Evolutionary conservation across 2,888 invertebrate species (phyloP).

Genomic region (Parochlus steinenii): DNA sequence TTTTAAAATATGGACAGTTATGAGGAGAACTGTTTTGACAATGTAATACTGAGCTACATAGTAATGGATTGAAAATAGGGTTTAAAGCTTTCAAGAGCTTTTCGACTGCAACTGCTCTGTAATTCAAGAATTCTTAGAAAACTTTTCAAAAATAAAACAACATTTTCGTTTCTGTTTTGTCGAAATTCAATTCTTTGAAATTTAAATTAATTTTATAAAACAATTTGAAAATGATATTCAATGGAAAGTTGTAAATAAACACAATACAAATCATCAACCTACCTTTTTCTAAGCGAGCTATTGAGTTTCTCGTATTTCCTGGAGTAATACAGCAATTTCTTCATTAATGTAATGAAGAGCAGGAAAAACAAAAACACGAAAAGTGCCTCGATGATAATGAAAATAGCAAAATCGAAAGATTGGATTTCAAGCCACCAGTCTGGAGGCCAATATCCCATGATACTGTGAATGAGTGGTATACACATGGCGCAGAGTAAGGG

Average conservation of each 20-base stretch:
- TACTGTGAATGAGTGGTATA: slow-evolving; percentile 29
- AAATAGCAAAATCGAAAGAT: slow-evolving; percentile 44
- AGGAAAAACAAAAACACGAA: slow-evolving; percentile 50
- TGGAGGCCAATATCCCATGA: slow-evolving; percentile 29
- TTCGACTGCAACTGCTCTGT: too few species aligned
- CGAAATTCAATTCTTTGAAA: too few species aligned
- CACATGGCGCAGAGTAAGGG: slow-evolving; percentile 29
- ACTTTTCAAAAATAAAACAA: too few species aligned
- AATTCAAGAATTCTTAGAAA: too few species aligned
- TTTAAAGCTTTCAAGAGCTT: too few species aligned
- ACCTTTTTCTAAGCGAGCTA: slow-evolving; percentile 38
- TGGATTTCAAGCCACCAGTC: slow-evolving; percentile 47
- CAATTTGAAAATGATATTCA: too few species aligned
- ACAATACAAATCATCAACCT: slow-evolving; percentile 18
- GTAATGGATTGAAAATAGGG: too few species aligned
- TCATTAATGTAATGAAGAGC: slow-evolving; percentile 47
- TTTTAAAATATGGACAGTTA: too few species aligned
- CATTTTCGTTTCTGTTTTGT: too few species aligned
- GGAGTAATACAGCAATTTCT: slow-evolving; percentile 39
- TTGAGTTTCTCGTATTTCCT: slow-evolving; percentile 43
- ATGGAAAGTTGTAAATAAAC: slow-evolving; percentile 2
- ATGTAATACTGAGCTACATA: too few species aligned
- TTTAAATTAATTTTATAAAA: too few species aligned
- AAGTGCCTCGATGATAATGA: slow-evolving; percentile 47
- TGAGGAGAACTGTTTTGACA: too few species aligned